Evolutionary conservation across 2,888 invertebrate species (phyloP).

Genomic region (Baronia brevicornis): DNA sequence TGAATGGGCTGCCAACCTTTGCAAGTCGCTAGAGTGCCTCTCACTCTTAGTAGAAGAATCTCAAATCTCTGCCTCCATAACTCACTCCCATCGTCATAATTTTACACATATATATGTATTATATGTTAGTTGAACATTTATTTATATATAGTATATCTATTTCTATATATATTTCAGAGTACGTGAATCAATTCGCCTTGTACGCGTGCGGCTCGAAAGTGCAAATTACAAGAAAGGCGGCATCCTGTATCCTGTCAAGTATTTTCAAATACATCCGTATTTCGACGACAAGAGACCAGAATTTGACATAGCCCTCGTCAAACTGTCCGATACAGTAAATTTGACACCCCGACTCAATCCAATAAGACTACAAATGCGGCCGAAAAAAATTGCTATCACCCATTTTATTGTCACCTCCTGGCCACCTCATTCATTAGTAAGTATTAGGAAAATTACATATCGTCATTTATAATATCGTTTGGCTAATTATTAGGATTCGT

Average conservation of each 20-base stretch:
- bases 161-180: constrained; percentile 41
- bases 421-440: constrained; percentile 24
- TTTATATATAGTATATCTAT: too few species aligned
- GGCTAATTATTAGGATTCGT: too few species aligned
- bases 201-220: constrained; percentile 52
- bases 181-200: constrained; percentile 33
- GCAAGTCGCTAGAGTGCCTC: too few species aligned
- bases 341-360: constrained; percentile 33
- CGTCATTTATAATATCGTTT: not conserved
- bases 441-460: not conserved
- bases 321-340: constrained; percentile 32
- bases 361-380: constrained; percentile 33
- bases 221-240: constrained; percentile 55
- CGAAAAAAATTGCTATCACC: constrained; percentile 29
- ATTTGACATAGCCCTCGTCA: constrained; percentile 50
- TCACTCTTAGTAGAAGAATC: too few species aligned
- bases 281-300: constrained; percentile 46
- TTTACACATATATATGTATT: too few species aligned
- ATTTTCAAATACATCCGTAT: constrained; percentile 46
- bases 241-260: constrained; percentile 36
- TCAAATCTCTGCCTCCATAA: too few species aligned
- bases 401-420: constrained; percentile 55
- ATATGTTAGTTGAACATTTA: too few species aligned
- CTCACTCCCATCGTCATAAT: too few species aligned
- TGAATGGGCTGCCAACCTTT: too few species aligned